These are phyloP conservation scores for Achatina immaculata DNA, from an alignment of 1,140 invertebrate genomes.

Conservation along the genomic window DNA sequence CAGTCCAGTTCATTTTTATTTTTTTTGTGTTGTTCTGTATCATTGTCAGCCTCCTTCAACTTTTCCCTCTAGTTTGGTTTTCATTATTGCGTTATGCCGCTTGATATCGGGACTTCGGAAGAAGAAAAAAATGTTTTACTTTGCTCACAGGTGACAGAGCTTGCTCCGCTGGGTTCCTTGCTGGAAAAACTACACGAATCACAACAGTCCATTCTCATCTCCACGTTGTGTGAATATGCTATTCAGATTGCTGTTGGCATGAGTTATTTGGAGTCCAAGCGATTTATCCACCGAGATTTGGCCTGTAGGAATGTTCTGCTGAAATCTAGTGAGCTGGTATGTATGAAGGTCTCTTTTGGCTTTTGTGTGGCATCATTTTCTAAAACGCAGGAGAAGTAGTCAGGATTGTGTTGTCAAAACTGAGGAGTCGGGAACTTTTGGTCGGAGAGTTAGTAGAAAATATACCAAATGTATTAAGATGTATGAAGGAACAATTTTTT, in stretches of 20 bases:
- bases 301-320: conserved; percentile 93
- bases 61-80: too few species aligned
- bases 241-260: conserved; percentile 93
- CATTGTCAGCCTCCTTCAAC: too few species aligned
- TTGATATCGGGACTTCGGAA: too few species aligned
- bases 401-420: neutral
- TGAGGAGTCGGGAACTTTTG: neutral
- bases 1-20: neutral
- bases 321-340: conserved; percentile 50
- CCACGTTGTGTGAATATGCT: conserved; percentile 70
- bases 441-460: too few species aligned
- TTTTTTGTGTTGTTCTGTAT: neutral
- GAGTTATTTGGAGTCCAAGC: conserved; percentile 93
- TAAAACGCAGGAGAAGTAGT: neutral
- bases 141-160: conserved; percentile 83
- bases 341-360: neutral
- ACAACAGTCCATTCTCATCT: conserved; percentile 73
- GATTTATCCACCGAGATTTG: conserved; percentile 94
- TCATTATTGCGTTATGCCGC: too few species aligned
- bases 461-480: too few species aligned
- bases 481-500: too few species aligned
- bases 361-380: neutral
- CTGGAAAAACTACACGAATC: conserved; percentile 89
- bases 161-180: conserved; percentile 91
- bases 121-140: too few species aligned